Evolutionary conservation across 1,140 invertebrate species (phyloP).

Genomic region (Procambarus clarkii): DNA sequence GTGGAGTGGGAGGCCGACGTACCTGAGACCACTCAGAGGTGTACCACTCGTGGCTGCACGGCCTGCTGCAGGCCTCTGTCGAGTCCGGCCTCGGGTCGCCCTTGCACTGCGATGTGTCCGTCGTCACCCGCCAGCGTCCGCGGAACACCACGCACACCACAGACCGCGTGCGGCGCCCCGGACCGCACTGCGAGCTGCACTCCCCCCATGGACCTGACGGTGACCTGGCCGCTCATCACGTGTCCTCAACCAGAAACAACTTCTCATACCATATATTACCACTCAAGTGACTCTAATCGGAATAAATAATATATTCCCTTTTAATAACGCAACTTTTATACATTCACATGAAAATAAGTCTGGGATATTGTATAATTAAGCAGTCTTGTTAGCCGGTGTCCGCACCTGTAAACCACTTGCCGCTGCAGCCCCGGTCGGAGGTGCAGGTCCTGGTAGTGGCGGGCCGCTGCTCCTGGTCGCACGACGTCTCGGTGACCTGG

Average conservation of each 20-base stretch:
- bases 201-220: conserved; percentile 74
- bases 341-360: no score
- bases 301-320: no score
- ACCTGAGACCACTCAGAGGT: conserved; percentile 80
- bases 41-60: conserved; percentile 81
- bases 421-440: conserved; percentile 81
- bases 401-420: conserved; percentile 83
- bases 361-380: no score
- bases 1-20: not conserved
- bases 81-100: conserved; percentile 75
- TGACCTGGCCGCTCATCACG: not conserved
- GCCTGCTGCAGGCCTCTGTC: conserved; percentile 76
- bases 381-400: not conserved
- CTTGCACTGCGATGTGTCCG: conserved; percentile 76
- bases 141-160: conserved; percentile 80
- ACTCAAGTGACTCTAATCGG: no score
- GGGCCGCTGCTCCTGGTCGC: conserved; percentile 79
- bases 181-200: conserved; percentile 82
- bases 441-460: conserved; percentile 80
- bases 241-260: not conserved
- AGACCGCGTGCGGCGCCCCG: conserved; percentile 79
- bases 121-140: conserved; percentile 74
- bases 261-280: not conserved
- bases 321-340: no score
- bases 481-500: conserved; percentile 74